These are phyloP conservation scores for Ianthella basta DNA, from an alignment of 37 sponge, comb jelly and placozoan genomes.

Conservation along the genomic window DNA sequence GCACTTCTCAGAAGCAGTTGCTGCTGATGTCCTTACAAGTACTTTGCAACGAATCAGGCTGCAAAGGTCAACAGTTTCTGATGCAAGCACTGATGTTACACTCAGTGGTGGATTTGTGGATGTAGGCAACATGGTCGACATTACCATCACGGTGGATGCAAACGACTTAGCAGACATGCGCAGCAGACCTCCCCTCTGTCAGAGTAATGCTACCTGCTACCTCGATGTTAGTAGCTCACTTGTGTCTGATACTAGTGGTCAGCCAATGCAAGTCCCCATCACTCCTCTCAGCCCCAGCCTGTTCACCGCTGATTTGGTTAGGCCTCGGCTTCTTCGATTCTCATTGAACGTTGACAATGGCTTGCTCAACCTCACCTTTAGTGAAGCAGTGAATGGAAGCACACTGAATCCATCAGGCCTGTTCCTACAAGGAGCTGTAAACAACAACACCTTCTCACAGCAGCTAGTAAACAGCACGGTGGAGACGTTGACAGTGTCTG, in stretches of 20 bases:
- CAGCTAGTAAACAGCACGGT: constrained; percentile 40
- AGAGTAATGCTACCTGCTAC: constrained; percentile 47
- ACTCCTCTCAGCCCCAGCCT: neutral
- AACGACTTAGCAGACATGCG: constrained; percentile 68
- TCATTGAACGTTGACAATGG: constrained; percentile 75
- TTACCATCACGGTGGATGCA: constrained; percentile 60
- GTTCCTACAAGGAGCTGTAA: constrained; percentile 52
- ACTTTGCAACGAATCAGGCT: constrained; percentile 42
- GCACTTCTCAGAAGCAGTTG: constrained; percentile 86
- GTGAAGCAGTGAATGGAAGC: constrained; percentile 50
- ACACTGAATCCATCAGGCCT: constrained; percentile 50
- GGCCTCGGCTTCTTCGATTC: constrained; percentile 61
- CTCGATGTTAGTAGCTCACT: constrained; percentile 32
- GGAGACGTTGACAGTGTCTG: constrained; percentile 17
- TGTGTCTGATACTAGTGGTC: constrained; percentile 1
- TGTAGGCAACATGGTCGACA: constrained; percentile 25
- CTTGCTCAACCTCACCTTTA: constrained; percentile 73
- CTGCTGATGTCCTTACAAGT: constrained; percentile 10
- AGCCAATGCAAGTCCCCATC: constrained; percentile 27
- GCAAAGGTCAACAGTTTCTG: constrained; percentile 41
- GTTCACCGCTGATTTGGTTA: constrained; percentile 68
- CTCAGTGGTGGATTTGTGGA: constrained; percentile 48
- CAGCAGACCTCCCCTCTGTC: constrained; percentile 62
- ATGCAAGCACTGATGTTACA: constrained; percentile 43
- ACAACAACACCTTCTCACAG: constrained; percentile 24